Base-by-base conservation (phyloP, 1,140 invertebrate species). In the Meloidogyne exigua region DNA sequence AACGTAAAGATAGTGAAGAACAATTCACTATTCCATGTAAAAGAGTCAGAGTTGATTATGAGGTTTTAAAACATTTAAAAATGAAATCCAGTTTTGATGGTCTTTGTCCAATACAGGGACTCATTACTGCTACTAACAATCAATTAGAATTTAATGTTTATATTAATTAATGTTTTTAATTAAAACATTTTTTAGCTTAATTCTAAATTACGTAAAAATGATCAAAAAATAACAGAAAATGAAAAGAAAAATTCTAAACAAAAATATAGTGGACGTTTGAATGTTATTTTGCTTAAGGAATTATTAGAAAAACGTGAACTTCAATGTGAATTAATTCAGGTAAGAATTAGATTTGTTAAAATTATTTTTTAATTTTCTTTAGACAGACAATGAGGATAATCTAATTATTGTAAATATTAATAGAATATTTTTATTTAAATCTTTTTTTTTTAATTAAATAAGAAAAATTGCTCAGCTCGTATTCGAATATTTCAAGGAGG, bases 51-150 rank as follows among this genome's bases (percentile, higher is more conserved):
- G 67, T 79, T 28, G 49, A 66, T 18, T 42, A 28, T 36, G 78
- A 79, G 12, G 79, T 80, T 23, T 42, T 81, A 32, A 83, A 26
- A 26, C 42, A 68, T 26, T 32, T 81, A 26, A 28, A 32, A 44
- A 25, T 72, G 23, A 23, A 80, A 21, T 18, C 25, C 12, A 72
- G 28, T 26, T 26, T 64, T 21, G 63, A 23, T 36, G 83, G 82
- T 26, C 18, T 83, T 21, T 80, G 78, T 42, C 65, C 39, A 13
- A 57, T 81, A 18, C 65, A 44, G 18, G 80, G 82, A 15, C 64
- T 76, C n/a, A 68, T 81, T 39, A 83, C 81, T 11, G 28, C 81
- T 13, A 82, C 85, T 25, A 82, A 81, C 63, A 81, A 81, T 68
- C 39, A 79, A 26, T 71, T 80, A 23, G 71, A 83, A 68, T 28